phyloP scores from a whole-genome alignment of 2,113 vertebrate species.

The Gnathochromis pfefferi region DNA sequence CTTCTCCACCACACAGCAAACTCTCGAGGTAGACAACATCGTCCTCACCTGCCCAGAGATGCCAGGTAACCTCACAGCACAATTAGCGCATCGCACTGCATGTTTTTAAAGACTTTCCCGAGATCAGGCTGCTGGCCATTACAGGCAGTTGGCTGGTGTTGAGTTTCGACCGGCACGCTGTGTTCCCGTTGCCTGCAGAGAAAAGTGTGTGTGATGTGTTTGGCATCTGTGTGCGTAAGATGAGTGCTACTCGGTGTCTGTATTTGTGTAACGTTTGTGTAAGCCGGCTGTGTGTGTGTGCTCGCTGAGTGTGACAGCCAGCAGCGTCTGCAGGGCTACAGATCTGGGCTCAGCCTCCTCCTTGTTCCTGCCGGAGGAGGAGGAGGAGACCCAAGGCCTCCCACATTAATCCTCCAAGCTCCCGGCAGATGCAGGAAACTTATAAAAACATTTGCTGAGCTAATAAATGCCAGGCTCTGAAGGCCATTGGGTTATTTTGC shows the following conservation, averaged over 20 bases:
- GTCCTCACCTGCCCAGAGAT: slow-evolving; percentile 78
- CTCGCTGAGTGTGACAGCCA: neutral
- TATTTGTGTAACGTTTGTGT: neutral
- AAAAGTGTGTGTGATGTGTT: neutral
- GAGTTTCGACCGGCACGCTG: neutral
- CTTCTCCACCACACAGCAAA: slow-evolving; percentile 70
- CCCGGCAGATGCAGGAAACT: neutral
- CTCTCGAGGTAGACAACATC: slow-evolving; percentile 76
- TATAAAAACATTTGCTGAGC: neutral
- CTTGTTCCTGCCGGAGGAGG: neutral
- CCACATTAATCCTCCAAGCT: slow-evolving; percentile 33
- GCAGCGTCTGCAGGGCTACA: neutral
- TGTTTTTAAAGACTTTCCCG: neutral
- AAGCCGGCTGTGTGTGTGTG: neutral
- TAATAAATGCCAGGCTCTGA: neutral
- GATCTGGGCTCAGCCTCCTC: neutral
- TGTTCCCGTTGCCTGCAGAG: neutral
- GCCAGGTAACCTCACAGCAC: slow-evolving; percentile 65
- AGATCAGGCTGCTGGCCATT: neutral
- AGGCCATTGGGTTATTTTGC: neutral
- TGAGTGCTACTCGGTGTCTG: neutral
- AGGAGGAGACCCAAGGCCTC: slow-evolving; percentile 15
- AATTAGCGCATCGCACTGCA: neutral
- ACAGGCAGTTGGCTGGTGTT: neutral
- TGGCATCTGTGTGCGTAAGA: neutral